phyloP scores from a whole-genome alignment of 92 coral and sea anemone genomes.

The Virgularia gustaviana region DNA sequence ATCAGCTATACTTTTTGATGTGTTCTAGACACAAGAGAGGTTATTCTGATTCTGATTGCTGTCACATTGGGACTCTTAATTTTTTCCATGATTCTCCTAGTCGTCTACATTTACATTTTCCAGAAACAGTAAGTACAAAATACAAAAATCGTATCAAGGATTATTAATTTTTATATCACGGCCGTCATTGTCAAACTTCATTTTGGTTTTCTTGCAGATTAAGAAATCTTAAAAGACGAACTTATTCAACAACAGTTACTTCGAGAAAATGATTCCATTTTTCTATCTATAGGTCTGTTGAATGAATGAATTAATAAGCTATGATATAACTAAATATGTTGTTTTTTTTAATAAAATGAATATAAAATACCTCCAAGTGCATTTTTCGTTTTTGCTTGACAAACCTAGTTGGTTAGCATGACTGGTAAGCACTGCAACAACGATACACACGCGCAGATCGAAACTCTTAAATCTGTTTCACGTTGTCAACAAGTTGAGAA shows the following conservation, averaged over 20 bases:
- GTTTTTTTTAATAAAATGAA: no score
- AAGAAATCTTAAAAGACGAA: slow-evolving; percentile 18
- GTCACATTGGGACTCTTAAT: slow-evolving; percentile 24
- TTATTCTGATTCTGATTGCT: slow-evolving; percentile 21
- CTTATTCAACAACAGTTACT: slow-evolving; percentile 20
- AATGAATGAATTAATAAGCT: neutral
- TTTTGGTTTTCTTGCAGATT: neutral
- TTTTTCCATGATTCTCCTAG: slow-evolving; percentile 15
- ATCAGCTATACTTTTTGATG: neutral
- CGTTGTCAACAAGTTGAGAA: no score
- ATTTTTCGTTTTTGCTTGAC: no score
- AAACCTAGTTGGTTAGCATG: no score
- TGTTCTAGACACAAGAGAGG: slow-evolving; percentile 26
- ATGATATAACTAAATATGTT: neutral
- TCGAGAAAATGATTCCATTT: neutral
- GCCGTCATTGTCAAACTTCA: neutral
- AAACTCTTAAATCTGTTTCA: no score
- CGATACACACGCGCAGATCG: no score
- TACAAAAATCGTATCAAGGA: no score
- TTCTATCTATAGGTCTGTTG: neutral
- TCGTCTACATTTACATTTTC: slow-evolving; percentile 28
- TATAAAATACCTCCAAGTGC: no score
- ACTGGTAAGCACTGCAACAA: no score
- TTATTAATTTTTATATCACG: no score
- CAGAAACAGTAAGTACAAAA: slow-evolving; percentile 31